These are phyloP conservation scores for Calonectris borealis DNA, from an alignment of 2,113 vertebrate species.

Conservation along the genomic window DNA sequence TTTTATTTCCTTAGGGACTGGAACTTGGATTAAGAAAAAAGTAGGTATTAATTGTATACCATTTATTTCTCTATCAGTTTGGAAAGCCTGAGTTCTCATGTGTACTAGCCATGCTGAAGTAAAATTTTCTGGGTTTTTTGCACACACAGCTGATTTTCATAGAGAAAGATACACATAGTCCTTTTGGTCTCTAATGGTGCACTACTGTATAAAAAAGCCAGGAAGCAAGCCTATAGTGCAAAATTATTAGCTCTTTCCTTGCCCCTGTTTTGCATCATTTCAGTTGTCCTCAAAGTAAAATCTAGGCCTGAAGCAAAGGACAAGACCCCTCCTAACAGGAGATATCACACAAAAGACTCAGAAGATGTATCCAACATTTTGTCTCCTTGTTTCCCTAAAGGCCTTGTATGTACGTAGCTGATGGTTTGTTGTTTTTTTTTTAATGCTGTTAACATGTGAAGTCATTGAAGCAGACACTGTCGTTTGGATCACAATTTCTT, in stretches of 20 bases:
- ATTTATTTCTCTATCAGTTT: background rate
- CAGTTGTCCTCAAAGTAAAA: background rate
- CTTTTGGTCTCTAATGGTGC: background rate
- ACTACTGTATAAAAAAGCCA: background rate
- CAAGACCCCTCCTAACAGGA: background rate
- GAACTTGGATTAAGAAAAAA: background rate
- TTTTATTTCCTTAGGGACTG: background rate
- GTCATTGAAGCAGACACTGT: background rate
- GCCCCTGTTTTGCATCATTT: background rate
- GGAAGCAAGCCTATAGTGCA: background rate
- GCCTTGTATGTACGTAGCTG: background rate
- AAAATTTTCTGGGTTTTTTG: background rate
- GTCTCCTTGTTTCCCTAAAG: background rate
- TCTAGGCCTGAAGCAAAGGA: background rate
- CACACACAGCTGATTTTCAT: background rate
- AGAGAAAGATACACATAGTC: background rate
- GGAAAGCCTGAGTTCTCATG: background rate
- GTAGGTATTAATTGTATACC: accelerated
- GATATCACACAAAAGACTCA: background rate
- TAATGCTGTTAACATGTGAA: background rate
- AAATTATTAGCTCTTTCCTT: background rate
- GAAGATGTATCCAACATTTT: background rate
- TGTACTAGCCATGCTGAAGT: background rate
- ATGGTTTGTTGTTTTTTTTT: background rate
- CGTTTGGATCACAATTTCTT: background rate